These are phyloP conservation scores for Gortyna flavago DNA, from an alignment of 2,888 invertebrate species.

Conservation along the genomic window DNA sequence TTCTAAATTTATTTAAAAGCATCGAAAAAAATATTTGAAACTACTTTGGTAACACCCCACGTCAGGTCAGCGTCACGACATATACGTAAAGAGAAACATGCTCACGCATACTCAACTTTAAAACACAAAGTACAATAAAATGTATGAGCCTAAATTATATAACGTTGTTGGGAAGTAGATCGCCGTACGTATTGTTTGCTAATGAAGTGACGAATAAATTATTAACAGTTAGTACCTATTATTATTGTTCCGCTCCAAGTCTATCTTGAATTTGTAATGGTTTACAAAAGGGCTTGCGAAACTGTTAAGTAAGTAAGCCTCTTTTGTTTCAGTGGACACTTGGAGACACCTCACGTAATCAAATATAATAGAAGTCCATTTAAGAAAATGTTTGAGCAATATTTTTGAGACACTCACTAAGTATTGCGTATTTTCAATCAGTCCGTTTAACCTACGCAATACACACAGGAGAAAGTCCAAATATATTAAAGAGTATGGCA, in stretches of 20 bases:
- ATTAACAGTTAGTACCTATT: constrained; percentile 56
- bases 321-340: constrained; percentile 52
- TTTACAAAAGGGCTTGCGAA: constrained; percentile 70
- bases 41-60: neutral
- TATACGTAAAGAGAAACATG: constrained; percentile 23
- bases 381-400: constrained; percentile 31
- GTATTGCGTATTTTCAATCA: constrained; percentile 19
- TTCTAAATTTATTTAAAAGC: neutral
- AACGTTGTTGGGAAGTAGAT: constrained; percentile 42
- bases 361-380: constrained; percentile 36
- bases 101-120: constrained; percentile 24
- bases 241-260: constrained; percentile 62
- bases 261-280: constrained; percentile 72
- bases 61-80: neutral
- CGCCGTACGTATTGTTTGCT: constrained; percentile 43
- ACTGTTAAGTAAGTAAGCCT: constrained; percentile 72
- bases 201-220: constrained; percentile 67
- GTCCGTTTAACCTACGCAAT: constrained; percentile 17
- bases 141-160: constrained; percentile 34
- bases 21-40: neutral
- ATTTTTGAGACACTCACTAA: constrained; percentile 20
- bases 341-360: constrained; percentile 35
- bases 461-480: constrained; percentile 21
- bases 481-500: constrained; percentile 67
- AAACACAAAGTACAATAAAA: constrained; percentile 36